A percentile compares a stretch with the other conserved stretches of the same genome.
Evolutionary conservation across 2,113 vertebrate genomes (phyloP).

Genomic region (Pluvianellus socialis): DNA sequence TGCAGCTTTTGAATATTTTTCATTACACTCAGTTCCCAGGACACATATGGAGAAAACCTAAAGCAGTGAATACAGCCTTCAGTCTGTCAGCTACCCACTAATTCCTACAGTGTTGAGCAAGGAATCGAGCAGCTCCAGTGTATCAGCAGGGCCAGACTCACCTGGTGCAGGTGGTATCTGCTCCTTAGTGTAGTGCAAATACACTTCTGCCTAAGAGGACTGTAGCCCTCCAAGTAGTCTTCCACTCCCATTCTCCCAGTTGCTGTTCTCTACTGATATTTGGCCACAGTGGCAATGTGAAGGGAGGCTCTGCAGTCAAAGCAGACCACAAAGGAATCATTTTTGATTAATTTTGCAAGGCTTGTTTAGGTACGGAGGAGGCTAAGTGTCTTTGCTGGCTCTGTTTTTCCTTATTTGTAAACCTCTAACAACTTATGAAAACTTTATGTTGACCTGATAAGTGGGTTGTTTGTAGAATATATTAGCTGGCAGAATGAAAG

Average conservation of each 20-base stretch:
- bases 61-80: neutral
- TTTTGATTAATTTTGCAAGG: neutral
- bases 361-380: neutral
- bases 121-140: neutral
- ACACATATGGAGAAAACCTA: neutral
- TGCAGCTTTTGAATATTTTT: neutral
- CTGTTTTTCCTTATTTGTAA: neutral
- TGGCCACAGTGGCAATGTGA: neutral
- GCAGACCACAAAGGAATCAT: neutral
- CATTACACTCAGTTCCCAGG: neutral
- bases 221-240: neutral
- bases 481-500: neutral
- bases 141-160: neutral
- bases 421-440: neutral
- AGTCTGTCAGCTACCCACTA: neutral
- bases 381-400: neutral
- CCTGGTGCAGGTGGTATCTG: neutral
- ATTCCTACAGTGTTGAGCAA: neutral
- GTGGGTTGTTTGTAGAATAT: neutral
- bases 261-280: neutral
- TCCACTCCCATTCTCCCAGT: neutral
- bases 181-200: neutral
- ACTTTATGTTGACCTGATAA: neutral
- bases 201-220: neutral
- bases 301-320: neutral